Conservation (phyloP, 2,888 invertebrate species). For the Asteroscopus sphinx region DNA sequence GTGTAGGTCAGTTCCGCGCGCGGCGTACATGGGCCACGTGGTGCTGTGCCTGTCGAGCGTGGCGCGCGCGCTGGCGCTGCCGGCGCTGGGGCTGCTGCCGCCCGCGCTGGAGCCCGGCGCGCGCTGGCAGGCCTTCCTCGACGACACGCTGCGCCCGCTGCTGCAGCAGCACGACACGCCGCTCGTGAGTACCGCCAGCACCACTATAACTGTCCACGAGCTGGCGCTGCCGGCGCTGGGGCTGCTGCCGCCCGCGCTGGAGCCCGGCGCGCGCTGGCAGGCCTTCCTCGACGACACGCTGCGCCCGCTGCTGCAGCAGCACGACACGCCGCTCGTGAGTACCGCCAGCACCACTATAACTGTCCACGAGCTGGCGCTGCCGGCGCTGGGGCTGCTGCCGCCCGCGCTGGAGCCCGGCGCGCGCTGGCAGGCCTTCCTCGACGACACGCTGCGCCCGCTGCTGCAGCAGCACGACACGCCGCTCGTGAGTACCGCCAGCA, state of each 20-base stretch:
- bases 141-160: slow-evolving; percentile 62
- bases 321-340: slow-evolving; percentile 75
- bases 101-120: slow-evolving; percentile 31
- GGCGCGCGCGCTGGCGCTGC: slow-evolving; percentile 56
- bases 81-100: slow-evolving; percentile 45
- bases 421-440: too few species aligned
- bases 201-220: too few species aligned
- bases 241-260: slow-evolving; percentile 48
- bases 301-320: slow-evolving; percentile 65
- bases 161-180: slow-evolving; percentile 73
- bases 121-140: slow-evolving; percentile 67
- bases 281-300: slow-evolving; percentile 63
- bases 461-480: too few species aligned
- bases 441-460: too few species aligned
- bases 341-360: too few species aligned
- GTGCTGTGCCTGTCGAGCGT: slow-evolving; percentile 81
- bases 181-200: slow-evolving; percentile 67
- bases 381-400: too few species aligned
- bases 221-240: slow-evolving; percentile 10
- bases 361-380: too few species aligned
- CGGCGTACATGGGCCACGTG: slow-evolving; percentile 91
- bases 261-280: slow-evolving; percentile 59
- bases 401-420: too few species aligned
- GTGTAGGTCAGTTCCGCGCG: slow-evolving; percentile 64
- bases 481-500: too few species aligned